Evolutionary conservation across 1,140 invertebrate species (phyloP), one percentile per base, ranked within the genome.

Genomic region (Drosophila simulans): DNA sequence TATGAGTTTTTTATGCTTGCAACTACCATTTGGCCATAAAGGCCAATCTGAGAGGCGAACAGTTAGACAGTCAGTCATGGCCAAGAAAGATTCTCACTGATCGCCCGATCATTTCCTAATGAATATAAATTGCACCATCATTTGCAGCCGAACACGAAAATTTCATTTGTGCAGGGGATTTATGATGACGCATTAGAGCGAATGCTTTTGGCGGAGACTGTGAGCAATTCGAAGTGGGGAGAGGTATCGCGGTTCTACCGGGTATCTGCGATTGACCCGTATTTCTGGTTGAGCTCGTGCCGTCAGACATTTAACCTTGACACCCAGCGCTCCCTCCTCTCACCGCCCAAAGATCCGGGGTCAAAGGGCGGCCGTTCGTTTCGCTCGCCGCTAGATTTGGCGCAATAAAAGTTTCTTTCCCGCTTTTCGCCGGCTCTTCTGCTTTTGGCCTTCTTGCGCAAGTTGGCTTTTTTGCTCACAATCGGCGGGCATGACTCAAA

Each of bases 401-500:
- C 68, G 68, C 71, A 64, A 88, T 83, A 88, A 89, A 83, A 48
- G 58, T 59, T 64, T 74, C 73, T 31, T 34, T 43, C 54, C 57
- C 37, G 35, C 40, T 43, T 72, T 31, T 39, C 20, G 25, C 27
- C 11, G 20, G n/a, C 49, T 66, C 43, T 66, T 51, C 54, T 55
- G 54, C 56, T 72, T 40, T 35, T 51, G 37, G 54, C 45, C 37
- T 69, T 65, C 62, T 57, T 86, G 73, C 74, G 78, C 72, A 75
- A 80, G 51, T 72, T 65, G 45, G 49, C 13, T 45, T 58, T 37
- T 22, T 43, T 78, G 59, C 63, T 63, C 51, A 86, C 66, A 80
- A 86, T 88, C 74, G 83, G 80, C 58, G 69, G 76, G 84, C 80
- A 80, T 84, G 84, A 80, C 84, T 88, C 54, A 83, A 88, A 75